phyloP scores from a whole-genome alignment of 2,888 invertebrate species.

The Tinea trinotella region DNA sequence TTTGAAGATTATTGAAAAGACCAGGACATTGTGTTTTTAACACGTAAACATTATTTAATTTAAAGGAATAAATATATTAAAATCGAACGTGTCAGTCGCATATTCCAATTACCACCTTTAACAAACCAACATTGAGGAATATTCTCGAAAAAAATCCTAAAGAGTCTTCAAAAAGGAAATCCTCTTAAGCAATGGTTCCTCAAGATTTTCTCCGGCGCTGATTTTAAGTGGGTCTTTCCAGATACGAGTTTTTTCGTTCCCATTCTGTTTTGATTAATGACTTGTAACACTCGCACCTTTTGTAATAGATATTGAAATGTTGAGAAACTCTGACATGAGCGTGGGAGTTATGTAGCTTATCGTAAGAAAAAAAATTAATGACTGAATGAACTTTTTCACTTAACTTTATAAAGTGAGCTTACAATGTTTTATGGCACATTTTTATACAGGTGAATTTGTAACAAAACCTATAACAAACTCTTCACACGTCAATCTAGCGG shows the following conservation, averaged over 20 bases:
- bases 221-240: slow-evolving; percentile 14
- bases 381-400: not conserved
- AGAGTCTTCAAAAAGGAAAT: not conserved
- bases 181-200: slow-evolving; percentile 5
- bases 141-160: not conserved
- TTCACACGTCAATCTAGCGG: no score
- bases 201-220: slow-evolving; percentile 9
- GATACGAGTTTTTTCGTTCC: not conserved
- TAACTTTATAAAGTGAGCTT: not conserved
- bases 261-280: slow-evolving; percentile 18
- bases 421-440: not conserved
- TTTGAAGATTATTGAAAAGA: no score
- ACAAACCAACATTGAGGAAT: not conserved
- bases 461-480: no score
- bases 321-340: not conserved
- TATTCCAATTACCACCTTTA: not conserved
- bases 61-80: no score
- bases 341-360: slow-evolving; percentile 5
- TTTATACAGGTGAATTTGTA: no score
- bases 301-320: slow-evolving; percentile 18
- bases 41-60: no score
- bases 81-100: no score
- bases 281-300: slow-evolving; percentile 11
- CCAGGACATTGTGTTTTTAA: no score
- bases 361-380: not conserved